Percentiles rank a stretch among this genome's conserved stretches.
These are phyloP conservation scores for Orchesellides sinensis DNA, from an alignment of 2,888 invertebrate genomes.

Conservation along the genomic window DNA sequence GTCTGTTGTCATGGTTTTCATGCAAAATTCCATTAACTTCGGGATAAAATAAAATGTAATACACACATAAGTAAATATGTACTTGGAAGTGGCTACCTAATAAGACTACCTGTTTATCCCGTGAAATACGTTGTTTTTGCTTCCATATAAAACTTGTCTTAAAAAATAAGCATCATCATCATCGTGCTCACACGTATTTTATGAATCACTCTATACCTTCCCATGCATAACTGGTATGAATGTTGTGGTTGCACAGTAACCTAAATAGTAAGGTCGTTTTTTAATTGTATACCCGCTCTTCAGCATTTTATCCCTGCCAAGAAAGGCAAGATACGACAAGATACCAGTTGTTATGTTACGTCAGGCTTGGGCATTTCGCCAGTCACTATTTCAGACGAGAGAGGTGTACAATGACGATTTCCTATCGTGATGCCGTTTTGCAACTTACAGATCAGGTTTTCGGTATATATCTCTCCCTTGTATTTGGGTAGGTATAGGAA, in stretches of 20 bases:
- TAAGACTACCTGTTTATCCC: slow-evolving; percentile 13
- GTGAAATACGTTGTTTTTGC: slow-evolving; percentile 3
- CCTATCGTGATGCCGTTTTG: not conserved
- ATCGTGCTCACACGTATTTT: too few relatives aligned
- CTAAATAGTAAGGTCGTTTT: slow-evolving; percentile 29
- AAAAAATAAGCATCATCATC: too few relatives aligned
- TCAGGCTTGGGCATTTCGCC: slow-evolving; percentile 52
- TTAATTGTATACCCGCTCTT: slow-evolving; percentile 23
- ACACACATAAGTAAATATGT: too few relatives aligned
- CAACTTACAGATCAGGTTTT: slow-evolving; percentile 46
- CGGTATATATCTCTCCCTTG: not conserved
- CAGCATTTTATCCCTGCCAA: not conserved
- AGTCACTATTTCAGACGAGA: slow-evolving; percentile 9
- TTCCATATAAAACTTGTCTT: not conserved
- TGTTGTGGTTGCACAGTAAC: slow-evolving; percentile 28
- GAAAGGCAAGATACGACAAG: slow-evolving; percentile 15
- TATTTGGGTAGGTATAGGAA: not conserved
- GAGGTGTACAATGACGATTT: not conserved
- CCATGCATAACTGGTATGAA: too few relatives aligned
- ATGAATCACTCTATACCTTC: too few relatives aligned
- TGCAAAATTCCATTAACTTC: too few relatives aligned
- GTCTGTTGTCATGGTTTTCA: too few relatives aligned
- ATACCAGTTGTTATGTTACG: slow-evolving; percentile 16
- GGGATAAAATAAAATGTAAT: too few relatives aligned
- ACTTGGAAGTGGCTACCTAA: too few relatives aligned